These are phyloP conservation scores for Erynnis tages DNA, from an alignment of 2,888 invertebrate genomes.

Conservation along the genomic window DNA sequence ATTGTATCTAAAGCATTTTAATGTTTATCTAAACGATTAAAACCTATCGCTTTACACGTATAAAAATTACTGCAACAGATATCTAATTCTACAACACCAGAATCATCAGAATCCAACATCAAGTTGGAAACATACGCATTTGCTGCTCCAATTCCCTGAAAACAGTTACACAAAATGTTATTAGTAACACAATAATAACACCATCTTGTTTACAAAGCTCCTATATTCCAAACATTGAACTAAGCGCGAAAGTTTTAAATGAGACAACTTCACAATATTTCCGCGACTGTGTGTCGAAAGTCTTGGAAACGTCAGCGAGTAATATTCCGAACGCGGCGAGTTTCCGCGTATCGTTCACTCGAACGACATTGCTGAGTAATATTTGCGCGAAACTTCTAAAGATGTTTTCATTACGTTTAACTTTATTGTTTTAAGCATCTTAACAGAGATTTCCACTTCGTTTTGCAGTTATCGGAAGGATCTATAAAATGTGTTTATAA, in stretches of 20 bases:
- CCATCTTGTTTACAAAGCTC: not conserved
- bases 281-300: not conserved
- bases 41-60: too few relatives aligned
- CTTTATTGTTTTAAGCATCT: too few relatives aligned
- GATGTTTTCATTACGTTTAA: too few relatives aligned
- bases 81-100: too few relatives aligned
- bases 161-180: not conserved
- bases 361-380: conserved; percentile 9
- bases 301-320: conserved; percentile 6
- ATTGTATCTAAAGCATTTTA: too few relatives aligned
- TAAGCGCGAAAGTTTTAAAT: not conserved
- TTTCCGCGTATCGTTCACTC: conserved; percentile 15
- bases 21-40: too few relatives aligned
- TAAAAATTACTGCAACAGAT: too few relatives aligned
- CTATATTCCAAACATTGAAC: conserved; percentile 1
- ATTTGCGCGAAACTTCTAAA: not conserved
- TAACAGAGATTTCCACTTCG: too few relatives aligned
- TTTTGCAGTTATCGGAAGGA: too few relatives aligned
- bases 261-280: conserved; percentile 11
- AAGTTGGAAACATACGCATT: too few relatives aligned
- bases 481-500: too few relatives aligned
- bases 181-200: not conserved
- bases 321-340: conserved; percentile 11
- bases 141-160: not conserved
- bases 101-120: too few relatives aligned